Evolutionary conservation across 2,888 invertebrate genomes (phyloP), one percentile per base, ranked within the genome.

Genomic region (Tinea semifulvella): DNA sequence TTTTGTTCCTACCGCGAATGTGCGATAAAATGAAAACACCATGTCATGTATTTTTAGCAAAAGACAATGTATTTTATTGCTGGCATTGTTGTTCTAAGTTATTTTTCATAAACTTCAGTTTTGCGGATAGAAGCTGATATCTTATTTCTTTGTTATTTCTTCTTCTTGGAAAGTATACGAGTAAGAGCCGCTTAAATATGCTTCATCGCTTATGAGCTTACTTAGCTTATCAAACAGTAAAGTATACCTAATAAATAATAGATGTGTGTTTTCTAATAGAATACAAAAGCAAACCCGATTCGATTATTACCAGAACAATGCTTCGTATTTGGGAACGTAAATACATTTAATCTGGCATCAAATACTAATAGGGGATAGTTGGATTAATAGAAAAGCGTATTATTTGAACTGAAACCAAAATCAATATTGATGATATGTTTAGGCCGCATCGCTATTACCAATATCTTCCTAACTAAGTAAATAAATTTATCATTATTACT

Each of bases 381-480:
- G 36, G 36, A 36, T 36, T 36, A 36, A 36, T 36, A 36, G 36
- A 36, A 36, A 36, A 36, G 36, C 36, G 36, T 36, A 36, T 36
- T 36, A 36, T 36, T 36, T 36, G 36, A 36, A 36, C 36, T 16
- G 36, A 36, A 36, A 36, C 36, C 36, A 36, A 18, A 36, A 36
- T 36, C 36, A 36, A 36, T 36, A 36, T 36, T 36, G 18, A 36
- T 36, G 36, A 18, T 36, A 36, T 36, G 36, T 36, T 36, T 36
- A 36, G 36, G 36, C 17, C 16, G 18, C 36, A 18, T 36, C 36
- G 36, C 36, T 8, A 22, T 22, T 22, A 5, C 25, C 25, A 31
- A 36, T 36, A 36, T 36, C 18, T 16, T 36, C 36, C 36, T 36
- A 36, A 36, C 18, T 14, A 36, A n/a, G n/a, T n/a, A n/a, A 36